Evolutionary conservation across 1,140 invertebrate species (phyloP).

Genomic region (Littorina saxatilis): DNA sequence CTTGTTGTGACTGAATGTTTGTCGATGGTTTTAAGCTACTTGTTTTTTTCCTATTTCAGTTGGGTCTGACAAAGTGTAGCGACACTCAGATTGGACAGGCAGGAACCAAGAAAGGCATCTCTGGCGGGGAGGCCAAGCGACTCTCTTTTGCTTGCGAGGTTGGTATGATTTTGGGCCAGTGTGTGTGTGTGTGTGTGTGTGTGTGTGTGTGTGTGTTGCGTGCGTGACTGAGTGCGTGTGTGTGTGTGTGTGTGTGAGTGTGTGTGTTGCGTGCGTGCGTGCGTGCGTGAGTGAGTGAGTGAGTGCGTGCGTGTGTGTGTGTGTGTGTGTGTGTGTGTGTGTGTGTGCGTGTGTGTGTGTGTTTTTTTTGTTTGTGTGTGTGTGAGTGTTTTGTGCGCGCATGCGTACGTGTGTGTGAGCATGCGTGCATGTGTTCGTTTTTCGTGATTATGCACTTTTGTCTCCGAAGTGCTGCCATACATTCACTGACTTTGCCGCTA

Average conservation of each 20-base stretch:
- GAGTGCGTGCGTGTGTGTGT: too few species aligned
- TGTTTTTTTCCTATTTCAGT: constrained; percentile 75
- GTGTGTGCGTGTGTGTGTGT: too few species aligned
- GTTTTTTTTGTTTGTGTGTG: too few species aligned
- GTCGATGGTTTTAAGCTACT: neutral
- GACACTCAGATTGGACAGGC: constrained; percentile 82
- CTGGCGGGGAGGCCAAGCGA: constrained; percentile 96
- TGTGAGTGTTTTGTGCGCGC: too few species aligned
- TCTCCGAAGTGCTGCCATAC: neutral
- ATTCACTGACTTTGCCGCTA: neutral
- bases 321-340: too few species aligned
- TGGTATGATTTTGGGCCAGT: constrained; percentile 30
- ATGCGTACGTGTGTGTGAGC: too few species aligned
- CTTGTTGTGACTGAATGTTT: neutral
- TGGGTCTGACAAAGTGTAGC: constrained; percentile 88
- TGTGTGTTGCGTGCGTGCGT: too few species aligned
- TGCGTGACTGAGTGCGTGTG: too few species aligned
- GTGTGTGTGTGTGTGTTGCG: too few species aligned
- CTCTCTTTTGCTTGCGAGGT: constrained; percentile 86
- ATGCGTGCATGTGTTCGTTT: neutral
- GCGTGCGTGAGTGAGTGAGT: too few species aligned
- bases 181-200: neutral
- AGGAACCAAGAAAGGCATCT: constrained; percentile 92
- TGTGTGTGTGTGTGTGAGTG: too few species aligned
- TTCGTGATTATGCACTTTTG: too few species aligned